A percentile compares a stretch with the other conserved stretches of the same genome.
Evolutionary conservation across 2,113 vertebrate species (phyloP).

Genomic region (Perccottus glenii): DNA sequence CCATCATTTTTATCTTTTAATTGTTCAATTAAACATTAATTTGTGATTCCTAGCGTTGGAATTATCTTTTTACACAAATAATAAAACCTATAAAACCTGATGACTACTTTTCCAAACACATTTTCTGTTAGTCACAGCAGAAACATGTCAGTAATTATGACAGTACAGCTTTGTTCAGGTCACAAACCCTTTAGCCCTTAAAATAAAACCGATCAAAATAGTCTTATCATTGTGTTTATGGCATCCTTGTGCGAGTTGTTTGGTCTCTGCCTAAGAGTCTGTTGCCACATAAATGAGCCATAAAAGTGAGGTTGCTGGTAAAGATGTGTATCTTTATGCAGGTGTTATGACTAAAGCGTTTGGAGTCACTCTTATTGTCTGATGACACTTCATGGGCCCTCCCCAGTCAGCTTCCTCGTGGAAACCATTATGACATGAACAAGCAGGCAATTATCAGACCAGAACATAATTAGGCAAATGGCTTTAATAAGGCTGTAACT

Average conservation of each 20-base stretch:
- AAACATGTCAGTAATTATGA: constrained; percentile 23
- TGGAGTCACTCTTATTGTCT: constrained; percentile 61
- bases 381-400: constrained; percentile 44
- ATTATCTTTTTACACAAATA: constrained; percentile 53
- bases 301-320: constrained; percentile 71
- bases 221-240: constrained; percentile 58
- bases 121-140: constrained; percentile 45
- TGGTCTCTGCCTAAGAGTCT: constrained; percentile 56
- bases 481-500: constrained; percentile 9
- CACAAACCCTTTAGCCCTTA: constrained; percentile 21
- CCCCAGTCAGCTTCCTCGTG: background rate
- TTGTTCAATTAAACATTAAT: background rate
- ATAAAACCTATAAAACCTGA: constrained; percentile 65
- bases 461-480: constrained; percentile 50
- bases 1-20: too few species aligned
- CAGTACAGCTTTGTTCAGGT: constrained; percentile 17
- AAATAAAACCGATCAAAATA: constrained; percentile 31
- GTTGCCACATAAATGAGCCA: constrained; percentile 76
- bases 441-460: constrained; percentile 30
- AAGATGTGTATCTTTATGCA: constrained; percentile 81
- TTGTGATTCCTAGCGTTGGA: background rate
- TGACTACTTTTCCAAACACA: constrained; percentile 53
- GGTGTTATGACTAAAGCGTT: constrained; percentile 76
- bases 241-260: constrained; percentile 38
- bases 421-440: constrained; percentile 3